Evolutionary conservation across 2,888 invertebrate genomes (phyloP), one percentile per base, ranked within the genome.

Genomic region (Oligia fasciuncula): DNA sequence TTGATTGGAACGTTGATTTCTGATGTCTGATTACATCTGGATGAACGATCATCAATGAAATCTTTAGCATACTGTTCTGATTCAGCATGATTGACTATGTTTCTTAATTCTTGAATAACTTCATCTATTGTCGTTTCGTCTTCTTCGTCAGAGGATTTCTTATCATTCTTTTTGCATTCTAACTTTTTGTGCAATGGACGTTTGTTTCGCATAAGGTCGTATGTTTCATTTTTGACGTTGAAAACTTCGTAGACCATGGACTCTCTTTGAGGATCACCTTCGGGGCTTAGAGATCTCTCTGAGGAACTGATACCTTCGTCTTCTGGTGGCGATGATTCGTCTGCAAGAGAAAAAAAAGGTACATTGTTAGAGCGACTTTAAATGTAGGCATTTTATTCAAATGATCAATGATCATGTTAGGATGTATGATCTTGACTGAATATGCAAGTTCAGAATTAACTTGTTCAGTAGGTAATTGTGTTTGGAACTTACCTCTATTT

Each of bases 271-370:
- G 96, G 94, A 84, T 97, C 97, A 57, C 97, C 97, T 91, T 98
- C 98, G 0, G 98, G 98, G 82, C 98, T 98, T 67, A 98, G 95
- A 65, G 98, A 98, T 87, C 98, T 97, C 92, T 98, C 98, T 0
- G 98, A 98, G 14, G 98, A 98, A 91, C 98, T 98, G 87, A 99
- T 99, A 11, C 98, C 98, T 97, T 98, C 98, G 91, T 98, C 98
- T 95, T 98, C 98, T 63, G 98, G 98, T 86, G 98, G 98, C 11
- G 98, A 98, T 66, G 98, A 98, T 91, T 97, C 97, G 90, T 97
- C 97, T 97, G 91, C 4, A 96, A 96, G 4, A 63, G 0, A 40
- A 81, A 80, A 80, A 76, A 72, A 71, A 79, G 57, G n/a, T 51
- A 54, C 8, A 43, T 23, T 69, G 5, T 57, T 49, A 40, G 14